Percentiles rank a stretch among this genome's conserved stretches.
Conservation (phyloP, 2,888 invertebrate species). For the Flabesymbios commensalis region DNA sequence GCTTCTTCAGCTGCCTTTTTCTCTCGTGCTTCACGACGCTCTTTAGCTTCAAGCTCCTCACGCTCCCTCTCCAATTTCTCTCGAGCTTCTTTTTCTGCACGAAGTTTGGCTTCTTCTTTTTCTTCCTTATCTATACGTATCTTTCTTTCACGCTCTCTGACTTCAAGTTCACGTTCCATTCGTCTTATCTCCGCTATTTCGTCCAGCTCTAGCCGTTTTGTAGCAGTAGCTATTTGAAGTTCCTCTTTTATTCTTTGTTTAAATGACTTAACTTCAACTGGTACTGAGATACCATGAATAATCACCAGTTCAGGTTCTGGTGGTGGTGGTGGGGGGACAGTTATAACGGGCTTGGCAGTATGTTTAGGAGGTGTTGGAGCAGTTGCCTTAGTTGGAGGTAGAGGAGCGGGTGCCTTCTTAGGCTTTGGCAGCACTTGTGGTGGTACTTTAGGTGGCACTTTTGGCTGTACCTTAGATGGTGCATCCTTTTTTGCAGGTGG, state of each 20-base stretch:
- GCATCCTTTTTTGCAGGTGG: too few relatives aligned
- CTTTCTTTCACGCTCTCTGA: conserved; percentile 24
- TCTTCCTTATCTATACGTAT: conserved; percentile 9
- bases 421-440: too few relatives aligned
- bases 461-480: too few relatives aligned
- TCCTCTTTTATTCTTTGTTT: conserved; percentile 63
- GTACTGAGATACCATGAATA: conserved; percentile 56
- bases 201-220: conserved; percentile 60
- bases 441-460: too few relatives aligned
- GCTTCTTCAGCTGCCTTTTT: neutral
- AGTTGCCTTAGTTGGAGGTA: too few relatives aligned
- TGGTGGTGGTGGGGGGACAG: neutral
- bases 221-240: conserved; percentile 61
- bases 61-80: conserved; percentile 29
- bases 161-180: conserved; percentile 45
- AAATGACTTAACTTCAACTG: conserved; percentile 55
- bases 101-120: neutral
- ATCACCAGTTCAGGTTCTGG: conserved; percentile 36
- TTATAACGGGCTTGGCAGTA: conserved; percentile 4
- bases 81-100: conserved; percentile 21
- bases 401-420: too few relatives aligned
- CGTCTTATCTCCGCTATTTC: conserved; percentile 61
- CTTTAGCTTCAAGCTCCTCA: conserved; percentile 7
- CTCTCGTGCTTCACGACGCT: neutral
- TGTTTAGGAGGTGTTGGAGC: too few relatives aligned